Evolutionary conservation across 2,113 vertebrate species (phyloP).

Genomic region (Oryzias javanicus): DNA sequence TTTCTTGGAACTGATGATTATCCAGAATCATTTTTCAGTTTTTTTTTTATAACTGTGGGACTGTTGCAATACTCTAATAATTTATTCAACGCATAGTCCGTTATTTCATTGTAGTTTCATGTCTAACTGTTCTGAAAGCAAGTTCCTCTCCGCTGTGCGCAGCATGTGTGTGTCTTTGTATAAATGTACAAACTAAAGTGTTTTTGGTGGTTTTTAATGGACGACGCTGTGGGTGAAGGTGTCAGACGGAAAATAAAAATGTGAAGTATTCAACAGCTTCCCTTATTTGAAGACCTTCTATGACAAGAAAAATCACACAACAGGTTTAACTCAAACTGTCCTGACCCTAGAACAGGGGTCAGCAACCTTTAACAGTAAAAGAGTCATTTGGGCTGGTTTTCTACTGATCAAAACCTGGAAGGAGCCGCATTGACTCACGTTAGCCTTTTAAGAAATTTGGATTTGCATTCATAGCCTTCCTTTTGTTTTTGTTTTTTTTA

Average conservation of each 20-base stretch:
- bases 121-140: conserved; percentile 72
- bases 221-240: conserved; percentile 68
- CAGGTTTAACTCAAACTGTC: too few relatives aligned
- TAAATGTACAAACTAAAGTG: conserved; percentile 87
- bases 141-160: conserved; percentile 80
- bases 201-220: conserved; percentile 90
- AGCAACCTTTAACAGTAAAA: too few relatives aligned
- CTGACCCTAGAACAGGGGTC: too few relatives aligned
- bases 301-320: too few relatives aligned
- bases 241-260: conserved; percentile 78
- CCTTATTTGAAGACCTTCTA: conserved; percentile 2
- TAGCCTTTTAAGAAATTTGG: too few relatives aligned
- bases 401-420: too few relatives aligned
- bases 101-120: conserved; percentile 83
- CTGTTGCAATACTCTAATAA: conserved; percentile 94
- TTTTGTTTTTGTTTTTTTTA: too few relatives aligned
- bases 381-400: too few relatives aligned
- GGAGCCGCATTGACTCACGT: too few relatives aligned
- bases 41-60: conserved; percentile 90
- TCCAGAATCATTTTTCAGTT: conserved; percentile 70
- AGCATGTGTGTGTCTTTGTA: conserved; percentile 89
- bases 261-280: conserved; percentile 54
- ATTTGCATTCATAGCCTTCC: too few relatives aligned
- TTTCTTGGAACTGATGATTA: conserved; percentile 50
- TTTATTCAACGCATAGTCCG: conserved; percentile 75